A percentile compares a stretch with the other conserved stretches of the same genome.
These are phyloP conservation scores for Heliothis virescens DNA, from an alignment of 1,140 invertebrate species.

Conservation along the genomic window DNA sequence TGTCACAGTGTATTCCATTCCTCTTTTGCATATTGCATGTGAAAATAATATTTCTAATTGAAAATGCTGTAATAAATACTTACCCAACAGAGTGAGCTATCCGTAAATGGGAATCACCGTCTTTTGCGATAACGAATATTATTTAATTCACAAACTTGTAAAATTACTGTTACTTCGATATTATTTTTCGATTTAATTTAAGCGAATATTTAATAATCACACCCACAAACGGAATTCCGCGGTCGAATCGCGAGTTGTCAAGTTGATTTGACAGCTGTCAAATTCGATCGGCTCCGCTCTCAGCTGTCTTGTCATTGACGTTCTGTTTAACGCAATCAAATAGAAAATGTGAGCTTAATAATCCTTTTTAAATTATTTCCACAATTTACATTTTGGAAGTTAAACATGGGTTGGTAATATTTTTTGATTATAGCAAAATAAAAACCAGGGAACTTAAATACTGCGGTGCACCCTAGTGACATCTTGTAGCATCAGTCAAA, in stretches of 20 bases:
- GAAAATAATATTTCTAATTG: conserved; percentile 49
- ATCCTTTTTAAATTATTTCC: too few relatives aligned
- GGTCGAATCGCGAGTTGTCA: conserved; percentile 61
- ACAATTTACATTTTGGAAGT: too few relatives aligned
- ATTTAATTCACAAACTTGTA: conserved; percentile 25
- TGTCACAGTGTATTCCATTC: conserved; percentile 59
- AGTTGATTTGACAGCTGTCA: conserved; percentile 49
- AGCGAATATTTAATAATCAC: conserved; percentile 55
- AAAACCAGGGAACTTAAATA: too few relatives aligned
- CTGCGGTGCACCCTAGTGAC: too few relatives aligned
- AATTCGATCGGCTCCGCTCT: conserved; percentile 59
- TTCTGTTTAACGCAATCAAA: conserved; percentile 44
- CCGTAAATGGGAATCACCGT: conserved; percentile 44
- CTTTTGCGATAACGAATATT: conserved; percentile 29
- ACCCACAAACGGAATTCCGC: conserved; percentile 73
- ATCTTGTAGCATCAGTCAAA: too few relatives aligned
- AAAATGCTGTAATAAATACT: conserved; percentile 59
- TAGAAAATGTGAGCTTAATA: too few relatives aligned
- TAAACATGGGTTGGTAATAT: too few relatives aligned
- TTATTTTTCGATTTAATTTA: conserved; percentile 46
- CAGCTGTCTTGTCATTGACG: conserved; percentile 54
- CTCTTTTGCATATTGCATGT: conserved; percentile 47
- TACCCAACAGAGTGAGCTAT: conserved; percentile 63
- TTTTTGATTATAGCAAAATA: too few relatives aligned
- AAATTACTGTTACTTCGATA: conserved; percentile 17